Percentiles rank a stretch among this genome's conserved stretches.
Evolutionary conservation across 2,113 vertebrate species (phyloP).

Genomic region (Tupaia chinensis): DNA sequence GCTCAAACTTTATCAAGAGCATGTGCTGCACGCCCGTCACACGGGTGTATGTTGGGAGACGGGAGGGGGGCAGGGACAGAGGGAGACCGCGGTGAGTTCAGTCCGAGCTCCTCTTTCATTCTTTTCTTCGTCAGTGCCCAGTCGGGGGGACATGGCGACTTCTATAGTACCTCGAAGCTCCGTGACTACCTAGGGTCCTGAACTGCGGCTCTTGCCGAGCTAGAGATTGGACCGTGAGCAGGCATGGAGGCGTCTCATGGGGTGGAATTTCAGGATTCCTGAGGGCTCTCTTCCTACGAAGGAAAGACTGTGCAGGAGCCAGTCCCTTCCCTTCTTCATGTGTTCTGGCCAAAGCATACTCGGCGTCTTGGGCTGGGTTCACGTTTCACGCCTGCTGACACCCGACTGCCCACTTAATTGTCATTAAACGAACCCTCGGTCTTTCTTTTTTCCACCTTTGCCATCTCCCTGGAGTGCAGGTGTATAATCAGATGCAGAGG

Average conservation of each 20-base stretch:
- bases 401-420: not conserved
- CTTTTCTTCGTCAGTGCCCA: not conserved
- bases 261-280: not conserved
- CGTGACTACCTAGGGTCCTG: not conserved
- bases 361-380: not conserved
- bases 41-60: fast-evolving
- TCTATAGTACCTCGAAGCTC: not conserved
- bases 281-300: not conserved
- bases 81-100: not conserved
- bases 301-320: not conserved
- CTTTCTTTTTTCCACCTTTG: not conserved
- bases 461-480: not conserved
- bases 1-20: fast-evolving
- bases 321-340: fast-evolving
- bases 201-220: not conserved
- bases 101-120: not conserved
- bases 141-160: no score
- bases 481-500: not conserved
- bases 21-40: fast-evolving
- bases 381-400: fast-evolving
- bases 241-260: not conserved
- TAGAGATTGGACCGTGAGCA: fast-evolving
- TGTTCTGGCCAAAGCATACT: not conserved
- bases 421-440: fast-evolving
- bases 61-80: not conserved